Evolutionary conservation across 2,797 vertebrate species (phyloP).

Genomic region (Hippoglossus hippoglossus): DNA sequence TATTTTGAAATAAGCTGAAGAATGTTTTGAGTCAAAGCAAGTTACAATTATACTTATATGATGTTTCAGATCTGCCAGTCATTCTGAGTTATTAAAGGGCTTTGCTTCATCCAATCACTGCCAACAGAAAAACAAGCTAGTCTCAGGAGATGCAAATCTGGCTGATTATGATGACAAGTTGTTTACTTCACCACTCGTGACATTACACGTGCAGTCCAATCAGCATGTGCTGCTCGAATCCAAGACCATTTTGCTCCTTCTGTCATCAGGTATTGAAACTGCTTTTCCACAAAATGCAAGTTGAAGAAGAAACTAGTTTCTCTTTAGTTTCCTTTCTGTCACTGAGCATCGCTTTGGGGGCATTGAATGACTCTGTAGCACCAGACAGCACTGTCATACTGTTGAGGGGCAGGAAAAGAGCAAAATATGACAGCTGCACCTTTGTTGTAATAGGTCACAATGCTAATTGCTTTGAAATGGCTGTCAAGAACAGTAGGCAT

Average conservation of each 20-base stretch:
- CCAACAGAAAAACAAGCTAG: conserved; percentile 11
- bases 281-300: neutral
- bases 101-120: conserved; percentile 20
- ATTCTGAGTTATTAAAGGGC: neutral
- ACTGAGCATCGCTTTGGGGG: too few species aligned
- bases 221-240: conserved; percentile 10
- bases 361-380: too few species aligned
- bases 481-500: too few species aligned
- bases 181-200: conserved; percentile 24
- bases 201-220: conserved; percentile 11
- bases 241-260: neutral
- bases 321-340: neutral
- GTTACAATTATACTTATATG: neutral
- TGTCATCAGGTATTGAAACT: neutral
- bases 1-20: neutral
- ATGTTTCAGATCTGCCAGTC: neutral
- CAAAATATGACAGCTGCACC: too few species aligned
- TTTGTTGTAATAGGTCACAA: too few species aligned
- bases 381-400: too few species aligned
- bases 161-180: conserved; percentile 32
- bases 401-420: too few species aligned
- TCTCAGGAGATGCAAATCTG: conserved; percentile 15
- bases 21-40: neutral
- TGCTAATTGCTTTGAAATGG: too few species aligned
- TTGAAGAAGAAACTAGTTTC: neutral